phyloP scores from a whole-genome alignment of 2,113 vertebrate genomes.

The Arvicanthis niloticus region DNA sequence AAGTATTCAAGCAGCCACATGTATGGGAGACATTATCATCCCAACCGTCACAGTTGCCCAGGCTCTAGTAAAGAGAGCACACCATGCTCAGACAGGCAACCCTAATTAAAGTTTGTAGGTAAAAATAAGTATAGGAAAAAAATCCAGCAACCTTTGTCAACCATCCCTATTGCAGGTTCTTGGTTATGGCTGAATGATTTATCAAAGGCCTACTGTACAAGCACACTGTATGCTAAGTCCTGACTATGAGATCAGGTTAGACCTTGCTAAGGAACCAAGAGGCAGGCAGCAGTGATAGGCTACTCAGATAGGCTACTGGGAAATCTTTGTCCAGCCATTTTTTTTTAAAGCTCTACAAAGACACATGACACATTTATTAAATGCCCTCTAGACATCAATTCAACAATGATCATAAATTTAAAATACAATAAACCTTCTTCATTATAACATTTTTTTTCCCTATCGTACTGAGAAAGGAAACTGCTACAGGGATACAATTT shows the following conservation, averaged over 20 bases:
- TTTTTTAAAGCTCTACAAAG: constrained; percentile 36
- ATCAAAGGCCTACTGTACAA: too few species aligned
- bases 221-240: too few species aligned
- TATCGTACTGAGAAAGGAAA: constrained; percentile 65
- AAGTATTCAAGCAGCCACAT: not conserved
- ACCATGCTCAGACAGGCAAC: not conserved
- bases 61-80: not conserved
- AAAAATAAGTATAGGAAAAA: not conserved
- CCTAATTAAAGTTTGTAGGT: not conserved
- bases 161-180: not conserved
- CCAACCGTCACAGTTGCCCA: too few species aligned
- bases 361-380: constrained; percentile 53
- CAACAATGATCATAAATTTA: constrained; percentile 65
- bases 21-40: too few species aligned
- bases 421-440: constrained; percentile 67
- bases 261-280: not conserved
- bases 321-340: not conserved
- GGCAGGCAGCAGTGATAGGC: not conserved
- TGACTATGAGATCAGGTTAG: too few species aligned
- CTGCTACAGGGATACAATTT: constrained; percentile 69
- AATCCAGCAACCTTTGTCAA: not conserved
- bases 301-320: not conserved
- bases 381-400: constrained; percentile 46
- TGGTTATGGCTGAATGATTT: not conserved
- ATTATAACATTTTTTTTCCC: constrained; percentile 19